Base-by-base conservation (phyloP, 1,140 invertebrate species). In the Myzus persicae region DNA sequence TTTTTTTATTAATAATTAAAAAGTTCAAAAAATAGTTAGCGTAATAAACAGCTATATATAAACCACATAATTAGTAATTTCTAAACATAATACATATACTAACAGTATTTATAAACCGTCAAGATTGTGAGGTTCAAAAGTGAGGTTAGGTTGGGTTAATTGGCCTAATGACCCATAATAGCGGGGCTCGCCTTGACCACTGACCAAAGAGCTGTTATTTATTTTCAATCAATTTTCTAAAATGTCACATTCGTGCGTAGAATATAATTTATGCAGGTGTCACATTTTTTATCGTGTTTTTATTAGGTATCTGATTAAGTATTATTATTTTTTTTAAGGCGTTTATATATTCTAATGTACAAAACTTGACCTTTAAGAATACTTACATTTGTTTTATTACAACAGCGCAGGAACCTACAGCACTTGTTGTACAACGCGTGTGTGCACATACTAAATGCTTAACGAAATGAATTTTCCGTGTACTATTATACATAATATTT, bases 1-100 rank as follows among this genome's bases (percentile, higher is more conserved):
- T 76, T 67, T 59, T 59, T 31, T 76, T 18, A n/a, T 76, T 76
- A 76, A 67, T 67, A n/a, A n/a, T 76, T 76, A 76, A 76, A 76
- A n/a, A n/a, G 11, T 76, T 76, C n/a, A 76, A 76, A 67, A 76
- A 76, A 76, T 14, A 0, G 7, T n/a, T 5, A 67, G 31, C 31
- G 31, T 67, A n/a, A 67, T n/a, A n/a, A 67, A 67, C 59, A n/a
- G n/a, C 59, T 67, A 67, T 67, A 67, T 67, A n/a, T 22, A 18
- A 67, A 67, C 26, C n/a, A 24, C 24, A 54, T 54, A n/a, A 5
- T n/a, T 67, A n/a, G 14, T 67, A 67, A n/a, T 67, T n/a, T 4
- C 59, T n/a, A 8, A n/a, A n/a, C 18, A 4, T 67, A 5, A 18
- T n/a, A n/a, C n/a, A 1, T 67, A 8, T 3, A 67, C 59, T 18